phyloP scores from a whole-genome alignment of 1,140 invertebrate species.

The Andricus grossulariae region DNA sequence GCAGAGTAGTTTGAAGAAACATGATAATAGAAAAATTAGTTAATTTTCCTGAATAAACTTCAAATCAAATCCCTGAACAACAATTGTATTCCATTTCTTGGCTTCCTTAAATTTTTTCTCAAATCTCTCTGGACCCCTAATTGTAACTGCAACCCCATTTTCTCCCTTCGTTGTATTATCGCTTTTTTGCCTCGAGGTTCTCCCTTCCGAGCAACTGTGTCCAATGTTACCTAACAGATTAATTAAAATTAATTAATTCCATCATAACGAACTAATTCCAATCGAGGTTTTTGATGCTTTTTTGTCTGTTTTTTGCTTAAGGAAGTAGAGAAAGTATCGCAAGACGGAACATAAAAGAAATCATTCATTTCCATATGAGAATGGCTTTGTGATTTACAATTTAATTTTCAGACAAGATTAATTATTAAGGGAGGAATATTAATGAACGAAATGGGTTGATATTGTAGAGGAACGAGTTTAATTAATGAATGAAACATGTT shows the following conservation, averaged over 20 bases:
- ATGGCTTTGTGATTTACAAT: slow-evolving; percentile 51
- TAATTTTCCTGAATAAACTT: too few species aligned
- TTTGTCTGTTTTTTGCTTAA: slow-evolving; percentile 43
- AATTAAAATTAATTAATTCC: slow-evolving; percentile 23
- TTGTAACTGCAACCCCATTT: background rate
- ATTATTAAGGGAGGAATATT: slow-evolving; percentile 44
- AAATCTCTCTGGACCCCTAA: background rate
- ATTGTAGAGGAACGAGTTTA: background rate
- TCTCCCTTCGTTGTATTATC: background rate
- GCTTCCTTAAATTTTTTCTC: too few species aligned
- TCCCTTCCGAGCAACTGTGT: too few species aligned
- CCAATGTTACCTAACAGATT: background rate
- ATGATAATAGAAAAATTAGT: too few species aligned
- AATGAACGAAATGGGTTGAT: background rate
- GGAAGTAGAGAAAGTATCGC: background rate
- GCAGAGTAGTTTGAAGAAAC: too few species aligned
- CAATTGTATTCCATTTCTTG: too few species aligned
- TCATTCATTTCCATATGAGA: background rate
- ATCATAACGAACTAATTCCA: background rate
- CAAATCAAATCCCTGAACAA: too few species aligned
- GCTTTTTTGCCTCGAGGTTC: background rate
- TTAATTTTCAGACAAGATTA: slow-evolving; percentile 58
- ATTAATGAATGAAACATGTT: slow-evolving; percentile 62
- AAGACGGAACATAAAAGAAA: background rate
- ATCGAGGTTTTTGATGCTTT: slow-evolving; percentile 32